Conservation (phyloP, 2,113 vertebrate genomes). For the Macheiramphus alcinus region DNA sequence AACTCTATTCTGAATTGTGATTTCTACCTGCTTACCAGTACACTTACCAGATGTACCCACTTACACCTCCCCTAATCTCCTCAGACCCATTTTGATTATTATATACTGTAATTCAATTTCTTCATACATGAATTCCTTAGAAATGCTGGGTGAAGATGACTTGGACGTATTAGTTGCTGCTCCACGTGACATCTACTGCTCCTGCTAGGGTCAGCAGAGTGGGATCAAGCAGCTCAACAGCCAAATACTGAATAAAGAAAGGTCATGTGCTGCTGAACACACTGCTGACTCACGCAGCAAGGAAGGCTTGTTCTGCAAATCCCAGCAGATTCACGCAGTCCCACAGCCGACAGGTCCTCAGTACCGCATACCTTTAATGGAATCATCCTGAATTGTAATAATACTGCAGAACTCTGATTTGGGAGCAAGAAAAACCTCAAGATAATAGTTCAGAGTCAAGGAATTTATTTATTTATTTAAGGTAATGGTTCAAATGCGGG, state of each 20-base stretch:
- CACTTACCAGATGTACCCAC: not conserved
- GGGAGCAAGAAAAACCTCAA: not conserved
- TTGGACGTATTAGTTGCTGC: not conserved
- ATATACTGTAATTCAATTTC: not conserved
- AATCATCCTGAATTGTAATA: not conserved
- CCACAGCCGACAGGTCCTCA: accelerated
- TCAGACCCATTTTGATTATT: not conserved
- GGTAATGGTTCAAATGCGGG: not conserved
- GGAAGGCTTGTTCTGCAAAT: not conserved
- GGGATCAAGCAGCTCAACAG: not conserved
- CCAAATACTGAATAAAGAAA: not conserved
- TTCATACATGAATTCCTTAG: not conserved
- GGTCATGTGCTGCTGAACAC: not conserved
- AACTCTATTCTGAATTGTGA: not conserved
- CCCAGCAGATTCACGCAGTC: not conserved
- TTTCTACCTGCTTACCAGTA: not conserved
- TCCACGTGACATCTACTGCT: not conserved
- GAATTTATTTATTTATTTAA: not conserved
- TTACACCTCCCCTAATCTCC: not conserved
- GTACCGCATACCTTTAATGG: not conserved
- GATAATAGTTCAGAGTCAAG: not conserved
- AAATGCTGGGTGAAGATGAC: not conserved
- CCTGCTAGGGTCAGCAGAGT: not conserved
- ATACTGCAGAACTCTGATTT: not conserved
- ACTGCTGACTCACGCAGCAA: not conserved